phyloP scores from a whole-genome alignment of 2,113 vertebrate species.

The Calidris pugnax region DNA sequence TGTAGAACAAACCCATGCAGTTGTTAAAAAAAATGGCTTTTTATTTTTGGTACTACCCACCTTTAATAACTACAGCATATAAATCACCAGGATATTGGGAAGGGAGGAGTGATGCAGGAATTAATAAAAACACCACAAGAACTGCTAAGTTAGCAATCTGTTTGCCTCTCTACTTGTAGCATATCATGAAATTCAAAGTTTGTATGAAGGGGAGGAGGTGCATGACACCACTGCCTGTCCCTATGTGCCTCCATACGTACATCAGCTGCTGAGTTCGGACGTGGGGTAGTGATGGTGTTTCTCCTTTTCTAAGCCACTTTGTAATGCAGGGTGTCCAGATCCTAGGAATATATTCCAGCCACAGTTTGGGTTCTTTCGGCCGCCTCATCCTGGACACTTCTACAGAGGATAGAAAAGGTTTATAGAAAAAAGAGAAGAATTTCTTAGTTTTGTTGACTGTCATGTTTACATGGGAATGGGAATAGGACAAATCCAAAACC shows the following conservation, averaged over 20 bases:
- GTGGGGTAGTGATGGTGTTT: neutral
- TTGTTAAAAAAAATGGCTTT: neutral
- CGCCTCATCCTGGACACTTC: neutral
- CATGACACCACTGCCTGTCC: neutral
- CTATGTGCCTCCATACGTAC: neutral
- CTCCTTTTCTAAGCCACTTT: neutral
- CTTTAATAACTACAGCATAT: neutral
- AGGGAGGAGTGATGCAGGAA: neutral
- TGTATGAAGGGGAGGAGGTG: neutral
- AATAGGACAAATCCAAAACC: neutral
- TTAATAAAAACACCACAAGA: neutral
- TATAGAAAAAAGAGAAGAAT: neutral
- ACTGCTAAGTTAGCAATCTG: neutral
- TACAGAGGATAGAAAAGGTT: neutral
- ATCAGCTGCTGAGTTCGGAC: fast-evolving
- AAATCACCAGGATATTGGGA: neutral
- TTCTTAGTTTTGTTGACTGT: neutral
- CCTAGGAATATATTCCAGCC: neutral
- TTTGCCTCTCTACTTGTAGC: neutral
- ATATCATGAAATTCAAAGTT: neutral
- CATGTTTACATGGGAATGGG: neutral
- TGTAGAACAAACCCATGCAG: neutral
- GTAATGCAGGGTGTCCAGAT: neutral
- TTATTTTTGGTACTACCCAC: neutral
- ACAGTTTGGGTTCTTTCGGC: neutral